These are phyloP conservation scores for Ianthella basta DNA, from an alignment of 37 sponge, comb jelly and placozoan genomes.

Conservation along the genomic window DNA sequence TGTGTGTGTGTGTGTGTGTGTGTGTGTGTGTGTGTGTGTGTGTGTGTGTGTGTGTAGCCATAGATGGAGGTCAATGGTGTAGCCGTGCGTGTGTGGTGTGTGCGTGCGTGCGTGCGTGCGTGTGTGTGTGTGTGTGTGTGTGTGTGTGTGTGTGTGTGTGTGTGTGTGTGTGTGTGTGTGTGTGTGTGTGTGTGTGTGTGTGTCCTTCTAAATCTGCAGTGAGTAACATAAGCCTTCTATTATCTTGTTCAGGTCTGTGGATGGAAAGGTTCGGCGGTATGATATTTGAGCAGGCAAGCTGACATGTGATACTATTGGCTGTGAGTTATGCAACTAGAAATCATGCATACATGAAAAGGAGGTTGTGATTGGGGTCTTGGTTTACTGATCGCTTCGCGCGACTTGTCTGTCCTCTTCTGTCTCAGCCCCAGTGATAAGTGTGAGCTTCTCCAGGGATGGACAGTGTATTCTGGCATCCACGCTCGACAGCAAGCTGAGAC, in stretches of 20 bases:
- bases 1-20: too few species aligned
- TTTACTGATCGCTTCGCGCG: too few species aligned
- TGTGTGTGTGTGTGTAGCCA: constrained; percentile 13
- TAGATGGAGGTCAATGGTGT: too few species aligned
- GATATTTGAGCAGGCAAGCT: constrained; percentile 86
- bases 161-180: too few species aligned
- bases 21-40: constrained; percentile 36
- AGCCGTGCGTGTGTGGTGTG: constrained; percentile 31
- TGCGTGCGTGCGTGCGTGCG: constrained; percentile 30
- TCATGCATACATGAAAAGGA: background rate
- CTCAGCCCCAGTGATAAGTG: constrained; percentile 82
- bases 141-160: constrained; percentile 45
- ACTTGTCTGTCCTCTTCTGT: too few species aligned
- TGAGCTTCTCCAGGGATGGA: constrained; percentile 79
- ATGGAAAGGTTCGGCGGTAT: constrained; percentile 74
- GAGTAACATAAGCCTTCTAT: too few species aligned
- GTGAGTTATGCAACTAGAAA: constrained; percentile 44
- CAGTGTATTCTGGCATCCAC: constrained; percentile 79
- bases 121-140: constrained; percentile 46
- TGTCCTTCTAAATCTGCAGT: too few species aligned
- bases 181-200: too few species aligned
- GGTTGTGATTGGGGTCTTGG: too few species aligned
- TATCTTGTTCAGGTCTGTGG: constrained; percentile 74
- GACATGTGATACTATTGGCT: constrained; percentile 61
- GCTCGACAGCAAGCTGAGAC: constrained; percentile 76